phyloP scores from a whole-genome alignment of 2,888 invertebrate genomes.

The Enchytraeus crypticus region DNA sequence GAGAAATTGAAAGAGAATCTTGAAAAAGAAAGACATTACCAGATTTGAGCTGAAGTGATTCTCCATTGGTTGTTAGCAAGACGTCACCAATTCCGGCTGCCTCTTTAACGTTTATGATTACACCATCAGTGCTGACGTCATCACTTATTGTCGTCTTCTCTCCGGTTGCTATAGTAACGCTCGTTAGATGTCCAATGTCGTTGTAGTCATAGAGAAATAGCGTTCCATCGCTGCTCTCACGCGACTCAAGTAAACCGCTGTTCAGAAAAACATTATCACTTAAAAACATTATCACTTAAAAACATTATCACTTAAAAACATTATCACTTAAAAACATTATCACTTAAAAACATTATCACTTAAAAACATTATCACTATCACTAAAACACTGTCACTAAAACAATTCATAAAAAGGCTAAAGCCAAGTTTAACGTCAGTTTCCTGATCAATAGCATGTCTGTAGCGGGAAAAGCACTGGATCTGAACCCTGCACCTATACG shows the following conservation, averaged over 20 bases:
- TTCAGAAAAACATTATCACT: conserved; percentile 57
- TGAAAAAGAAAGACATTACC: neutral
- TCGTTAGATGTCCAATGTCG: conserved; percentile 73
- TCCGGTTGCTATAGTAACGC: conserved; percentile 81
- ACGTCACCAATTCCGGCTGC: conserved; percentile 41
- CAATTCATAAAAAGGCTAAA: neutral
- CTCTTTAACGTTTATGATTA: conserved; percentile 46
- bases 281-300: no score
- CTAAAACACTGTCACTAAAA: neutral
- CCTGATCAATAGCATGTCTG: no score
- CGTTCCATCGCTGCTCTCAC: conserved; percentile 49
- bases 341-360: no score
- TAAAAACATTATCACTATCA: neutral
- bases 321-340: no score
- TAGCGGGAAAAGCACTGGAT: no score
- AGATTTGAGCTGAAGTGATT: conserved; percentile 33
- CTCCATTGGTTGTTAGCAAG: conserved; percentile 47
- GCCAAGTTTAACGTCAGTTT: no score
- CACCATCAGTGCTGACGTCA: conserved; percentile 33
- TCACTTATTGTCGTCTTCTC: conserved; percentile 63
- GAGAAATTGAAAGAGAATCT: no score
- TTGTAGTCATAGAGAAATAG: conserved; percentile 74
- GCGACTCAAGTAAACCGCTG: conserved; percentile 66
- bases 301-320: no score
- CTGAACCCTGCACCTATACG: no score